Evolutionary conservation across 2,888 invertebrate species (phyloP).

Genomic region (Coenonympha arcania): DNA sequence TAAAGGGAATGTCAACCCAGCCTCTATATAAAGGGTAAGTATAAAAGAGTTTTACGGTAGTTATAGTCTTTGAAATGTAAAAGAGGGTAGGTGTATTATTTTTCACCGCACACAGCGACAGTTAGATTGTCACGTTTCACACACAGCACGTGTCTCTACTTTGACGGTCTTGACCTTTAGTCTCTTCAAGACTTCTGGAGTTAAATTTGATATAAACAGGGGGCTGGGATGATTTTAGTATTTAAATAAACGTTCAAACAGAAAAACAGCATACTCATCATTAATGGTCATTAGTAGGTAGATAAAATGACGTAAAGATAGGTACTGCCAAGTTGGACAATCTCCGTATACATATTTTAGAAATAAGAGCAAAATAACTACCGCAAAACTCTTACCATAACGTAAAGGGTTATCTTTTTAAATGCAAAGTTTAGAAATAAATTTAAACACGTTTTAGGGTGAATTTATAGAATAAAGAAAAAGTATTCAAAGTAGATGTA

Average conservation of each 20-base stretch:
- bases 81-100: not conserved
- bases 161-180: slow-evolving; percentile 3
- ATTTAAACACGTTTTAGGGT: too few relatives aligned
- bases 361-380: too few relatives aligned
- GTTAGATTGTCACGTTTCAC: slow-evolving; percentile 9
- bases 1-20: slow-evolving; percentile 57
- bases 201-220: slow-evolving; percentile 1
- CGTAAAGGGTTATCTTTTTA: too few relatives aligned
- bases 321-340: too few relatives aligned
- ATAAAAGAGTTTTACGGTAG: slow-evolving; percentile 19
- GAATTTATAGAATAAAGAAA: too few relatives aligned
- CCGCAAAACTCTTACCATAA: too few relatives aligned
- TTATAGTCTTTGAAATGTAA: not conserved
- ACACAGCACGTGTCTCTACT: not conserved
- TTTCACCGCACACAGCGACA: not conserved
- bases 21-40: slow-evolving; percentile 34
- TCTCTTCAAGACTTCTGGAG: not conserved
- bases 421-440: too few relatives aligned
- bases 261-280: not conserved
- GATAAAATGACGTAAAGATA: too few relatives aligned
- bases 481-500: too few relatives aligned
- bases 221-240: not conserved
- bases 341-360: too few relatives aligned
- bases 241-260: not conserved
- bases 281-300: not conserved